These are phyloP conservation scores for Mus pahari DNA, from an alignment of 2,113 vertebrate species.

Conservation along the genomic window DNA sequence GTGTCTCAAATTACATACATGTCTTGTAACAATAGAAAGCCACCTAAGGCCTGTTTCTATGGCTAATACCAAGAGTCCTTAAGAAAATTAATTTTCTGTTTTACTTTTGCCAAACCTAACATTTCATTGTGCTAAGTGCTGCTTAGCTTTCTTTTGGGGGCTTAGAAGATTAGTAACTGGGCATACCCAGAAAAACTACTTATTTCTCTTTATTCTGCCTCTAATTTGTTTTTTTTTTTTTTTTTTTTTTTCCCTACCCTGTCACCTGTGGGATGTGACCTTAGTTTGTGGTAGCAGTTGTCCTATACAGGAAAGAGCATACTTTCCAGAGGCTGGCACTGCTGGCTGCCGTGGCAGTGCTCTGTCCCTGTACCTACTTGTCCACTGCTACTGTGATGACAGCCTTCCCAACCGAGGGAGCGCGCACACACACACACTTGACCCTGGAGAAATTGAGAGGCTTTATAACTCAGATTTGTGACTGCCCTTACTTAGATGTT, in stretches of 20 bases:
- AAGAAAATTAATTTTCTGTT: slow-evolving; percentile 4
- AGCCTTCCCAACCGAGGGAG: not conserved
- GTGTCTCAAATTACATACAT: not conserved
- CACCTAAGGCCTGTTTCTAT: not conserved
- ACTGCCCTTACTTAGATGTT: not conserved
- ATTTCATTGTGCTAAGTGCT: slow-evolving; percentile 32
- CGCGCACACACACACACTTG: not conserved
- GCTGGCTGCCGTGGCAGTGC: not conserved
- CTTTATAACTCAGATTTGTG: not conserved
- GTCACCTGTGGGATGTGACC: not conserved
- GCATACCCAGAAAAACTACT: not conserved
- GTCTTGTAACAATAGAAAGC: not conserved
- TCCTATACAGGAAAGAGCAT: not conserved
- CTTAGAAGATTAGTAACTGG: not conserved
- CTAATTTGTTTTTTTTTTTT: not conserved
- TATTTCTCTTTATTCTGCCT: not conserved
- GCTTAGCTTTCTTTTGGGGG: not conserved
- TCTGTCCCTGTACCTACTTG: not conserved
- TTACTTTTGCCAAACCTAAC: slow-evolving; percentile 1
- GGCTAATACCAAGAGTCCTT: not conserved
- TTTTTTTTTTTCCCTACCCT: too few relatives aligned
- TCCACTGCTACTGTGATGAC: not conserved
- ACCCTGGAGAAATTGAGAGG: not conserved
- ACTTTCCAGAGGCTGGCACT: not conserved
- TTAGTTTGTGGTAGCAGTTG: not conserved